Evolutionary conservation across 2,797 vertebrate genomes (phyloP).

Genomic region (Rhinophrynus dorsalis): DNA sequence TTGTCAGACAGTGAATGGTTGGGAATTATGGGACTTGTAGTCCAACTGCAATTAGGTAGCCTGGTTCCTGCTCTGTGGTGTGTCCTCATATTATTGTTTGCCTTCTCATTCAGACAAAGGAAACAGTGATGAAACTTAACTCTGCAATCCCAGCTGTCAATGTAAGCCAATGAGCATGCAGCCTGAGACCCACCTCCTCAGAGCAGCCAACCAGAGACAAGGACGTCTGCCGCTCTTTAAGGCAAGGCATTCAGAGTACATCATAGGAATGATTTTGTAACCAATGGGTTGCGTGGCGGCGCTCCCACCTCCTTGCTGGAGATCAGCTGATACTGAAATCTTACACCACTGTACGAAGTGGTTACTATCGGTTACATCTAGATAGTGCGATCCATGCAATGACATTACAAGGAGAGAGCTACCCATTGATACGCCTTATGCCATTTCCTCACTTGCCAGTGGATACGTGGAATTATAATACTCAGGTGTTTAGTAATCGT

Average conservation of each 20-base stretch:
- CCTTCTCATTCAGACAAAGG: no score
- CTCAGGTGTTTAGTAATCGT: no score
- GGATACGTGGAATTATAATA: no score
- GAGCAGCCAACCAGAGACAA: conserved; percentile 43
- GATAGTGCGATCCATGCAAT: background rate
- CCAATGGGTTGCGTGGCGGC: conserved; percentile 2
- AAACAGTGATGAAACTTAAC: no score
- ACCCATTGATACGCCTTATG: background rate
- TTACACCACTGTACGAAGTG: background rate
- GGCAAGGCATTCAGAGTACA: background rate
- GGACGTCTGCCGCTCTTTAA: background rate
- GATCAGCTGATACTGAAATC: conserved; percentile 11
- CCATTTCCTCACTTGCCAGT: no score
- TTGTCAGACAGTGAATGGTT: no score
- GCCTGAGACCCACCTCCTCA: conserved; percentile 47
- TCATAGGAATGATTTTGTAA: no score
- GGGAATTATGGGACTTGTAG: no score
- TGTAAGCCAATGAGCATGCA: conserved; percentile 1
- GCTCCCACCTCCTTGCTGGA: conserved; percentile 2
- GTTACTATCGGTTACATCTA: background rate
- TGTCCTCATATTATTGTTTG: no score
- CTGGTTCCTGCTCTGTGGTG: no score
- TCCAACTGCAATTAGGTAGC: no score
- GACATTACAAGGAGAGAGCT: conserved; percentile 7
- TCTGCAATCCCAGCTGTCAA: background rate